A percentile compares a stretch with the other conserved stretches of the same genome.
phyloP scores from a whole-genome alignment of 2,888 invertebrate species.

The Polietes domitor region DNA sequence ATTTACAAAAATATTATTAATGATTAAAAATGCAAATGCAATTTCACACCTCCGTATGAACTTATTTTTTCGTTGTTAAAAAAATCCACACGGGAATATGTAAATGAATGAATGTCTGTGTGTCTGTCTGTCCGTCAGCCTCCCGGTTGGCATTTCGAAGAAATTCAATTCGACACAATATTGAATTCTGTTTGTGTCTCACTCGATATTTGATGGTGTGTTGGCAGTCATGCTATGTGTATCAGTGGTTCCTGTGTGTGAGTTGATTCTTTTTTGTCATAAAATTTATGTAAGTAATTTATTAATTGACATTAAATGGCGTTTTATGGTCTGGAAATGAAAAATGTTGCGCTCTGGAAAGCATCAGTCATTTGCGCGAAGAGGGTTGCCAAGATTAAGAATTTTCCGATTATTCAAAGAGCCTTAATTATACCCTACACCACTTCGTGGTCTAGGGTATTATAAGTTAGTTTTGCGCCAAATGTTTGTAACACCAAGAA shows the following conservation, averaged over 20 bases:
- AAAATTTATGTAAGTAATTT: not conserved
- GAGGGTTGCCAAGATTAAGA: too few relatives aligned
- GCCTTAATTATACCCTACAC: too few relatives aligned
- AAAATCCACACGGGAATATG: not conserved
- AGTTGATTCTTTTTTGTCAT: not conserved
- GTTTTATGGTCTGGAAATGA: not conserved
- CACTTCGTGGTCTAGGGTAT: too few relatives aligned
- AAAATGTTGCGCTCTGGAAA: too few relatives aligned
- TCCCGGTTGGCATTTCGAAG: not conserved
- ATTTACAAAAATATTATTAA: slow-evolving; percentile 35
- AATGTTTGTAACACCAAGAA: too few relatives aligned
- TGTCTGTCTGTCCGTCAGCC: slow-evolving; percentile 9
- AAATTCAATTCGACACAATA: not conserved
- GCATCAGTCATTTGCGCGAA: too few relatives aligned
- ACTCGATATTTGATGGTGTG: not conserved
- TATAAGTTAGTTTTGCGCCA: too few relatives aligned
- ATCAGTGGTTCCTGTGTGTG: not conserved
- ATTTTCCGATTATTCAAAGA: too few relatives aligned
- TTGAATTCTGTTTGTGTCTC: not conserved
- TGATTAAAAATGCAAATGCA: slow-evolving; percentile 28
- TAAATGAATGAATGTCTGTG: slow-evolving; percentile 1
- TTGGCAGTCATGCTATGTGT: not conserved
- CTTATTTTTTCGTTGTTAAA: slow-evolving; percentile 9
- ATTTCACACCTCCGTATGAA: slow-evolving; percentile 13
- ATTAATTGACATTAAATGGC: not conserved